Base-by-base conservation (phyloP, 1,140 invertebrate species). In the Drosophila eugracilis region DNA sequence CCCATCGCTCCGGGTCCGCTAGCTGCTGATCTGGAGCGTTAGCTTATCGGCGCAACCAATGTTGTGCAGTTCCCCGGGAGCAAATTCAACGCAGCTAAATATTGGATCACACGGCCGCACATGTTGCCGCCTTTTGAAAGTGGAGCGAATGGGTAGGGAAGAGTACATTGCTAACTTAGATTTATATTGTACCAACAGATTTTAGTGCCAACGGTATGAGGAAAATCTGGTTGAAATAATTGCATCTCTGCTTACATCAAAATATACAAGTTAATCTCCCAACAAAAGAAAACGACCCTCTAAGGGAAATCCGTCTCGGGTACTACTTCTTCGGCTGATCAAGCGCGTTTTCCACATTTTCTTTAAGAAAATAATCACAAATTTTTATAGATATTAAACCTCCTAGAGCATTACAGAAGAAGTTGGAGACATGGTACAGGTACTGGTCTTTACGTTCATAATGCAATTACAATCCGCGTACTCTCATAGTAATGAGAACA, bases 181-280 rank as follows among this genome's bases (percentile, higher is more conserved):
- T n/a, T n/a, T n/a, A n/a, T n/a, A n/a, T n/a, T 52, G 2, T 32
- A 17, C 28, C 12, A 48, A 22, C 5, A 91, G 91, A 90, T 97
- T 97, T 91, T 99, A 97, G 97, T 97, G 96, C 90, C 95, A 97
- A 75, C 96, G 97, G 76, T 96, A 97, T 91, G 96, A 98, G 78
- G 97, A 98, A 59, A 96, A 96, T 91, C 93, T 98, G 42, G 96
- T 95, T 7, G 97, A 98, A 92, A 92, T 98, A 41, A 94, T 98
- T 36, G 95, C 95, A 36, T 94, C 94, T 77, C 92, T 97, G 36
- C 92, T 97, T 62, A 96, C 94, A 92, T 95, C 95, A 91, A 93
- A 96, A 83, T 96, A 96, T 91, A 96, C 96, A 34, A 94, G 94
- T 30, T 96, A 96, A 5, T 97, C 97, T 74, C 97, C 97, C 1